Conservation (phyloP, 1,140 invertebrate species). For the Leptinotarsa undecemlineata region DNA sequence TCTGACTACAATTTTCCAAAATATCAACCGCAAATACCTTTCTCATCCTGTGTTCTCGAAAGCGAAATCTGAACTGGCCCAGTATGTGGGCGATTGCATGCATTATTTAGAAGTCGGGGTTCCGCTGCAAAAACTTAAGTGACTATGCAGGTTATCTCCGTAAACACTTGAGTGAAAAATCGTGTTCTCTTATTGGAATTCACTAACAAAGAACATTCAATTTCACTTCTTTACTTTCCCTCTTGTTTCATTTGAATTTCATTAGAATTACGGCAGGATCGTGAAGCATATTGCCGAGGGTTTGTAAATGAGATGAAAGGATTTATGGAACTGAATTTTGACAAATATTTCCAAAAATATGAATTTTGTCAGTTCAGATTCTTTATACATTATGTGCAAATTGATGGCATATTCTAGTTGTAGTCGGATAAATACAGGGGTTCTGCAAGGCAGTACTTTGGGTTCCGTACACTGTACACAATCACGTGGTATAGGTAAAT, state of each 20-base stretch:
- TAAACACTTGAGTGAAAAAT: constrained; percentile 6
- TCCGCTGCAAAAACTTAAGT: background rate
- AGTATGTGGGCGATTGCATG: background rate
- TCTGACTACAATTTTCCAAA: background rate
- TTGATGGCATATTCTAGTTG: too few species aligned
- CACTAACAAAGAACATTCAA: background rate
- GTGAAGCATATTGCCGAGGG: too few species aligned
- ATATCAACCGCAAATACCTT: background rate
- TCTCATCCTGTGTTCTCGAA: background rate
- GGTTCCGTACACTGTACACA: too few species aligned
- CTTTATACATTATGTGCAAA: too few species aligned
- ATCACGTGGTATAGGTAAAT: too few species aligned
- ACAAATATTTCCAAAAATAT: too few species aligned
- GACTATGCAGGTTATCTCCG: background rate
- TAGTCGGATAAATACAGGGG: too few species aligned
- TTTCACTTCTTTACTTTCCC: background rate
- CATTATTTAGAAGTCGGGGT: background rate
- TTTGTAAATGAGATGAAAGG: too few species aligned
- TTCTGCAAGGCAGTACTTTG: too few species aligned
- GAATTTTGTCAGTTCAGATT: too few species aligned
- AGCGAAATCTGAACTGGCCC: background rate
- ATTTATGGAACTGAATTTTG: too few species aligned
- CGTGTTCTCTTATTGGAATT: background rate
- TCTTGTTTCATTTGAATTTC: background rate
- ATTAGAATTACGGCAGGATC: too few species aligned